Conservation (phyloP, 1,140 invertebrate species). For the Platorchestia sp. region DNA sequence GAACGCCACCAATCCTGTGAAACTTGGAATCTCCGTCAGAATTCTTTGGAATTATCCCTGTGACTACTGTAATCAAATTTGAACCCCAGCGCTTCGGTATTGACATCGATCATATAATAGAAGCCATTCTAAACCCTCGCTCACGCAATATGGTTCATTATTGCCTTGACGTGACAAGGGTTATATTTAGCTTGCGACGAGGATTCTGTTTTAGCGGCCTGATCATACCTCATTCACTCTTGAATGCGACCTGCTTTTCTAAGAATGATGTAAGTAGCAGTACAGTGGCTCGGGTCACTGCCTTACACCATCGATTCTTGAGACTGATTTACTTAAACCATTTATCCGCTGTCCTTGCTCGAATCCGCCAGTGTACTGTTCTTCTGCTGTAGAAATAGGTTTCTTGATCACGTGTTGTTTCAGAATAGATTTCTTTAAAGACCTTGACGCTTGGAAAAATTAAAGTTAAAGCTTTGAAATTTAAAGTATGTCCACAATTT, state of each 20-base stretch:
- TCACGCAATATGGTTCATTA: slow-evolving; percentile 8
- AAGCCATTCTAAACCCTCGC: background rate
- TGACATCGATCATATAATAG: slow-evolving; percentile 9
- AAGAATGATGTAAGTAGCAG: slow-evolving; percentile 8
- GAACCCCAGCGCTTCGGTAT: slow-evolving; percentile 4
- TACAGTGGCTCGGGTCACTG: background rate
- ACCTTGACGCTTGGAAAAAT: background rate
- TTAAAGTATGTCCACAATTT: background rate
- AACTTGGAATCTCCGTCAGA: background rate
- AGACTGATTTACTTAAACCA: background rate
- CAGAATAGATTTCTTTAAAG: background rate
- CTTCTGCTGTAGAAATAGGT: background rate
- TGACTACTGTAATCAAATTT: slow-evolving; percentile 10
- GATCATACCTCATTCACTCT: slow-evolving; percentile 7
- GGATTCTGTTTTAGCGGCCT: slow-evolving; percentile 6
- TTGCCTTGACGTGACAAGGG: background rate
- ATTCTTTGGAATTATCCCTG: slow-evolving; percentile 8
- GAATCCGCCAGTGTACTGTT: background rate
- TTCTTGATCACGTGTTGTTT: background rate
- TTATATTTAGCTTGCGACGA: slow-evolving; percentile 8
- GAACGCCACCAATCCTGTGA: slow-evolving; percentile 5
- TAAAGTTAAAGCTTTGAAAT: background rate
- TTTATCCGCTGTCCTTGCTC: background rate
- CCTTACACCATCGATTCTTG: background rate
- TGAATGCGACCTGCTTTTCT: slow-evolving; percentile 6